A percentile compares a stretch with the other conserved stretches of the same genome.
phyloP scores from a whole-genome alignment of 2,113 vertebrate genomes.

The Terrapene triunguis region DNA sequence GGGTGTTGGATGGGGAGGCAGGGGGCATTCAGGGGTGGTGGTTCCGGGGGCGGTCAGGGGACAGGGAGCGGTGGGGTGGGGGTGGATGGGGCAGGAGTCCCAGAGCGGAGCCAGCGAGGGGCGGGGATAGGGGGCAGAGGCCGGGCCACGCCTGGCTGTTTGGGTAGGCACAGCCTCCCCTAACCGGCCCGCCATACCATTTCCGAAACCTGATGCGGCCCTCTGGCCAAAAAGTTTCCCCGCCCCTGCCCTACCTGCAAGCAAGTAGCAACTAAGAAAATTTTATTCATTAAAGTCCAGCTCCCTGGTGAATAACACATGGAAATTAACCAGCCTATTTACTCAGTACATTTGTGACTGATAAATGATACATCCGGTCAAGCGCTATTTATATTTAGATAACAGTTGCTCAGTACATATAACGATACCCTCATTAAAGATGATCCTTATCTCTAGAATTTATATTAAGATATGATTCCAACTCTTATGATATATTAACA shows the following conservation, averaged over 20 bases:
- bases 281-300: neutral
- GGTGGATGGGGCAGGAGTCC: too few relatives aligned
- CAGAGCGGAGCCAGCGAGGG: too few relatives aligned
- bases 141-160: too few relatives aligned
- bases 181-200: too few relatives aligned
- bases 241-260: neutral
- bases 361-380: neutral
- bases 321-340: neutral
- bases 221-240: too few relatives aligned
- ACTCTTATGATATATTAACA: neutral
- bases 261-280: neutral
- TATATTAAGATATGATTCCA: neutral
- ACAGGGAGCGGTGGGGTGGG: too few relatives aligned
- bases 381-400: neutral
- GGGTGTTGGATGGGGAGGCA: too few relatives aligned
- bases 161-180: too few relatives aligned
- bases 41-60: too few relatives aligned
- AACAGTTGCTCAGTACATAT: neutral
- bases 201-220: too few relatives aligned
- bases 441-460: neutral
- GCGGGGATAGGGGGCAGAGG: too few relatives aligned
- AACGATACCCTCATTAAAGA: neutral
- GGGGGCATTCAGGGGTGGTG: too few relatives aligned
- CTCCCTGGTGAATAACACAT: neutral
- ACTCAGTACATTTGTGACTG: neutral